phyloP scores from a whole-genome alignment of 2,113 vertebrate species.

The Sprattus sprattus region DNA sequence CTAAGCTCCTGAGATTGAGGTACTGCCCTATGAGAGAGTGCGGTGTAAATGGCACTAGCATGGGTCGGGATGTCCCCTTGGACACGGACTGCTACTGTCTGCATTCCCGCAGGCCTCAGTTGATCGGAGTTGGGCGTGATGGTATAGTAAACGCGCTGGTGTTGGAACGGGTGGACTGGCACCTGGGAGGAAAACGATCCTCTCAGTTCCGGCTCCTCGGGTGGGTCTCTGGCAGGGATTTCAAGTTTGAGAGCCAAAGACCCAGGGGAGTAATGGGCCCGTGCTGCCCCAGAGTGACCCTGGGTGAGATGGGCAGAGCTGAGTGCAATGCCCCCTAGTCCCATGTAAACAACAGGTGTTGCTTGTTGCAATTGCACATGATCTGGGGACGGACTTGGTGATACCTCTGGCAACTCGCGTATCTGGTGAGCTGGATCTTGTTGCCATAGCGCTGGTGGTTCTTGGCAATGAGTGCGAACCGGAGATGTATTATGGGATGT shows the following conservation, averaged over 20 bases:
- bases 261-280: constrained; percentile 81
- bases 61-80: constrained; percentile 83
- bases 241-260: constrained; percentile 84
- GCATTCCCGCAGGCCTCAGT: constrained; percentile 70
- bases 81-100: constrained; percentile 85
- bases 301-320: constrained; percentile 69
- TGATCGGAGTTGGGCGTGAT: constrained; percentile 73
- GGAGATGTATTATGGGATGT: constrained; percentile 27
- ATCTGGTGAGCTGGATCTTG: constrained; percentile 53
- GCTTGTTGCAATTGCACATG: constrained; percentile 34
- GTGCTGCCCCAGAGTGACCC: constrained; percentile 78
- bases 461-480: constrained; percentile 38
- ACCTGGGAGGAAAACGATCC: constrained; percentile 45
- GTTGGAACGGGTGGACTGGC: constrained; percentile 40
- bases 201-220: constrained; percentile 44
- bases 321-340: constrained; percentile 31
- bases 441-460: constrained; percentile 56
- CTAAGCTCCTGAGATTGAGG: constrained; percentile 72
- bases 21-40: constrained; percentile 82
- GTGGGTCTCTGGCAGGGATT: constrained; percentile 65
- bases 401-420: constrained; percentile 42
- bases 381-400: constrained; percentile 21
- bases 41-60: constrained; percentile 90
- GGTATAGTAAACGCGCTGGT: constrained; percentile 54
- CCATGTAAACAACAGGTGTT: constrained; percentile 32